Base-by-base conservation (phyloP, 2,797 vertebrate species). In the Argentina silus region DNA sequence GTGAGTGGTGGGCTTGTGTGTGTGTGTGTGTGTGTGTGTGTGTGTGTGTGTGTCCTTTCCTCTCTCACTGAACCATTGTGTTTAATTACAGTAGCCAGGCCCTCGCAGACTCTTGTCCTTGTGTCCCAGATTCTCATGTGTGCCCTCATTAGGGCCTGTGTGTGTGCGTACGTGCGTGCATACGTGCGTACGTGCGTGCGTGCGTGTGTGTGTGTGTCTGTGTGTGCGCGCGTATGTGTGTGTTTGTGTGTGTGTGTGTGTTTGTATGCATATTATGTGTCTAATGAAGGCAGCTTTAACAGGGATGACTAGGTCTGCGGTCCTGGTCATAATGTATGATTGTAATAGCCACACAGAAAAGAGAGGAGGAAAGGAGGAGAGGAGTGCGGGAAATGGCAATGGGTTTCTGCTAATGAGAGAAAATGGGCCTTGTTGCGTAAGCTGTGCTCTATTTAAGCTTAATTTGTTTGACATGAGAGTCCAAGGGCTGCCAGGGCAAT, bases 11-110 rank as follows among this genome's bases (percentile, higher is more conserved):
- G 1, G 27, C 4, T 36, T 36, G 27, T 36, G 27, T 36, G 27
- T 36, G 27, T 36, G 1, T 36, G 27, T 36, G 27, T 36, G 27
- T 36, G 27, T 36, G 23, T 42, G n/a, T 63, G 69, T 51, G 53
- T 42, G 55, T 23, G 55, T 27, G 21, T 42, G 44, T 57, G 27
- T 36, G 27, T 36, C 27, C 27, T 36, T 4, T 36, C 27, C 87
- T 90, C 87, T 87, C 90, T 88, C 91, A 92, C 90, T 85, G 85
- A 82, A 88, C 89, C 85, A 89, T 91, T 93, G 93, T 93, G 89
- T 91, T 93, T 92, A 92, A 93, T 93, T 93, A 92, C 92, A 92
- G 89, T 90, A 78, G 78, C 88, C 88, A 85, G 88, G 87, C 85
- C 85, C 85, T 85, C 80, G 76, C 86, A 89, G 88, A 89, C 88